Evolutionary conservation across 2,888 invertebrate species (phyloP).

Genomic region (Melangyna quadrimaculata): DNA sequence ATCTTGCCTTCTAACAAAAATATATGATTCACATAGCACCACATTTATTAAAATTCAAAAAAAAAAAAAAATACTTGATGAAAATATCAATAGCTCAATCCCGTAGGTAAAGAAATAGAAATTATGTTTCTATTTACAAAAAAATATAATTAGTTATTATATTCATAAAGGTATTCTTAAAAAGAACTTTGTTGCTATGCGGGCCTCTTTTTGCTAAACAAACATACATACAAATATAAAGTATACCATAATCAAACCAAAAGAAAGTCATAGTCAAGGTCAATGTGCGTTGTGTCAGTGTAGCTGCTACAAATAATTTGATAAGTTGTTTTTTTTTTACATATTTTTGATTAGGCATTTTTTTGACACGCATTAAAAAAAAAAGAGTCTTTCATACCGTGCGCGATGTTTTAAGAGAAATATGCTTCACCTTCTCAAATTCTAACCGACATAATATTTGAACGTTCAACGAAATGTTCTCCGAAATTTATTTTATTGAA

Average conservation of each 20-base stretch:
- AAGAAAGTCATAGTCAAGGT: conserved; percentile 59
- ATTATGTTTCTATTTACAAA: too few relatives aligned
- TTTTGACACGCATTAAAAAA: conserved; percentile 21
- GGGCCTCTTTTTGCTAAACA: not conserved
- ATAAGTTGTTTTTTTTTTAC: not conserved
- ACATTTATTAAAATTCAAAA: too few relatives aligned
- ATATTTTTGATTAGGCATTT: not conserved
- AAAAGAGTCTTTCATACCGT: conserved; percentile 3
- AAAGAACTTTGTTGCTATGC: not conserved
- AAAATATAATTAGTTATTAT: too few relatives aligned
- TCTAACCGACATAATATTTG: not conserved
- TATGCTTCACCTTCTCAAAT: conserved; percentile 2
- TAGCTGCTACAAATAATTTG: not conserved
- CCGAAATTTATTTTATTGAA: too few relatives aligned
- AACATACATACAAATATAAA: not conserved
- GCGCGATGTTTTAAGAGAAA: conserved; percentile 12
- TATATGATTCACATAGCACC: too few relatives aligned
- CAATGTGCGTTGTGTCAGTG: conserved; percentile 36
- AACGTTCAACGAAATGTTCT: not conserved
- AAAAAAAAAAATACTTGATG: too few relatives aligned
- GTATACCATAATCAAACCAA: not conserved
- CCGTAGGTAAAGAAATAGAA: too few relatives aligned
- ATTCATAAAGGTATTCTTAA: not conserved
- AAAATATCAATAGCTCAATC: too few relatives aligned
- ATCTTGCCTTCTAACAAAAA: too few relatives aligned